Evolutionary conservation across 2,797 vertebrate genomes (phyloP).

Genomic region (Lagothrix lagotricha): DNA sequence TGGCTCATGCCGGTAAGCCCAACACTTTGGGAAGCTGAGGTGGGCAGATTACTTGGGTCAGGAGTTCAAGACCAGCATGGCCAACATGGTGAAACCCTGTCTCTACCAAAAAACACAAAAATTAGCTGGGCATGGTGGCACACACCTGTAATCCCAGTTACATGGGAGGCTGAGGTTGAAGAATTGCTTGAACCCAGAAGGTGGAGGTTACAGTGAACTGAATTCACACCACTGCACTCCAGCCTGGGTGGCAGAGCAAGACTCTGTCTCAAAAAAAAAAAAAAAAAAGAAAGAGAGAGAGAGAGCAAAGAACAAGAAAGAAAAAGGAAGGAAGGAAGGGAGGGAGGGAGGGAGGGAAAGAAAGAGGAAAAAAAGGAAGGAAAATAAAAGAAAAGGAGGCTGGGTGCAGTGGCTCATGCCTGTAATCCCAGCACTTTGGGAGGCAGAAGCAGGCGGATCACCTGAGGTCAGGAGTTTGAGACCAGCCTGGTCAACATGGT

Average conservation of each 20-base stretch:
- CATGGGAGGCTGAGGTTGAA: neutral
- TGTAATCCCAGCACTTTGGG: neutral
- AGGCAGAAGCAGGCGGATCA: neutral
- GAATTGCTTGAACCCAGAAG: neutral
- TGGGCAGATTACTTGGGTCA: neutral
- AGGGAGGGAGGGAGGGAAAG: accelerated
- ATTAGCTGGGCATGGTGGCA: neutral
- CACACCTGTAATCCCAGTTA: neutral
- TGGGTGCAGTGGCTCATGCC: neutral
- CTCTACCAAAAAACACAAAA: neutral
- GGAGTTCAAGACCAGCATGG: neutral
- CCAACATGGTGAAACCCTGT: neutral
- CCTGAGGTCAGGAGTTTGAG: neutral
- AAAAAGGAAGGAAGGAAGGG: accelerated
- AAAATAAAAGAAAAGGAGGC: neutral
- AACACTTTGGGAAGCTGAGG: neutral
- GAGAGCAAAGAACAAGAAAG: too few species aligned
- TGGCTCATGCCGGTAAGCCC: neutral
- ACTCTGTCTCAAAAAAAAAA: neutral
- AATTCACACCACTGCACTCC: neutral
- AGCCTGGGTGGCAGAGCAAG: neutral
- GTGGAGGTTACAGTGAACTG: neutral
- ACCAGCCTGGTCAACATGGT: neutral
- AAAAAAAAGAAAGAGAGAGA: neutral
- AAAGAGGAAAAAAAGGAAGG: neutral